These are phyloP conservation scores for Ceratotherium simum DNA, from an alignment of 2,113 vertebrate genomes.

Conservation along the genomic window DNA sequence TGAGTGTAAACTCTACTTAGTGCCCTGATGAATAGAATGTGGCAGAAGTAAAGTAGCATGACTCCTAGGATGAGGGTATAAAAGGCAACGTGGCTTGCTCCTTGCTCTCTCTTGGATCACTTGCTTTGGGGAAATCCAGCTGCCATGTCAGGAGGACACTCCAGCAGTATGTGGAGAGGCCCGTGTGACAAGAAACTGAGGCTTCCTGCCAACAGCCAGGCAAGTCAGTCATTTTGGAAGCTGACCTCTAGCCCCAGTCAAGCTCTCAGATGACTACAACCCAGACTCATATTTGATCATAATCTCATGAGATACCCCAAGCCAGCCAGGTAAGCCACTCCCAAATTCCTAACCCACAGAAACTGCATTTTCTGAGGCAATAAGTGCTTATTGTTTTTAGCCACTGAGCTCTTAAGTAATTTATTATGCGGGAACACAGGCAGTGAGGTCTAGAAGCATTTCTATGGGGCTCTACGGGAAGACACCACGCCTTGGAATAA, in stretches of 20 bases:
- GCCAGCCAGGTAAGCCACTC: not conserved
- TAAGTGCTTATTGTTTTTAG: not conserved
- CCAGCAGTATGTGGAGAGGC: not conserved
- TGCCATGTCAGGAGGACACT: not conserved
- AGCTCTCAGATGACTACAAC: not conserved
- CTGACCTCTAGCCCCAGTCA: not conserved
- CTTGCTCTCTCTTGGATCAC: not conserved
- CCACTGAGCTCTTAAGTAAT: not conserved
- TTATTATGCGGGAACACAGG: not conserved
- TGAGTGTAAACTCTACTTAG: not conserved
- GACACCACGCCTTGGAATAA: not conserved
- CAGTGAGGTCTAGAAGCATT: conserved; percentile 12
- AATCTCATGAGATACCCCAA: not conserved
- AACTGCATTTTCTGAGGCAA: conserved; percentile 36
- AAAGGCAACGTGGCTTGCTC: not conserved
- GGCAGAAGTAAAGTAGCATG: not conserved
- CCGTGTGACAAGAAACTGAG: not conserved
- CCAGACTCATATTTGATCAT: not conserved
- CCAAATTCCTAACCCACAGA: conserved; percentile 44
- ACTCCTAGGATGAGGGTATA: not conserved
- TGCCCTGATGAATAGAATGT: not conserved
- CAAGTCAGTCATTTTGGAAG: not conserved
- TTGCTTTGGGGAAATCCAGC: not conserved
- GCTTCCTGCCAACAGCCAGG: not conserved
- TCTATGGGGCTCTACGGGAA: not conserved